Evolutionary conservation across 1,140 invertebrate genomes (phyloP), one percentile per base, ranked within the genome.

Genomic region (Episyrphus balteatus): DNA sequence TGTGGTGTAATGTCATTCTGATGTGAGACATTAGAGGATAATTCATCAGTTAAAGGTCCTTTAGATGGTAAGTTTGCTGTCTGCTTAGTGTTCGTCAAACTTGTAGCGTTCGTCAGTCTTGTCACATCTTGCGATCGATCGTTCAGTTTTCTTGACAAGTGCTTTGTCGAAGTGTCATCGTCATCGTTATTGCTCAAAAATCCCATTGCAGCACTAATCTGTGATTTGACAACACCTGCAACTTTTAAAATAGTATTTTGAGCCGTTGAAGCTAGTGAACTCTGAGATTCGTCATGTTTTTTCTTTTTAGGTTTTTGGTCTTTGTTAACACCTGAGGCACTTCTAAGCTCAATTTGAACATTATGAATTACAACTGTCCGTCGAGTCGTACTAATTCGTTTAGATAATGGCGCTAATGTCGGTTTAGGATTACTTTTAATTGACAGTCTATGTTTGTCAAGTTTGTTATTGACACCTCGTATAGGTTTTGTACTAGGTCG

Each of bases 351-450:
- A 18, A 66, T 53, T 14, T 64, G 58, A 9, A 67, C 53, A 46
- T 67, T 66, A 42, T 66, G 65, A 5, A 66, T 61, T 13, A 66
- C 43, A 9, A 62, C 61, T 10, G 54, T 62, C 7, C 58, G 46
- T 42, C 54, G 57, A 14, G 51, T 40, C 5, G 37, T 40, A 8
- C 21, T 26, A 26, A 26, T 26, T 26, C 21, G 3, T 26, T 26
- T 26, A 3, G 21, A 26, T 26, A 8, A 3, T 5, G 21, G 8
- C 17, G 48, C 3, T 34, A 26, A 2, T 49, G 55, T 31, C 56
- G 52, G 26, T 57, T 39, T 13, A 34, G 33, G 11, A 40, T 60
- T 7, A 55, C 51, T n/a, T 44, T 56, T 54, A 13, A 57, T 52
- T 44, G 61, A 63, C 0, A 54, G 51, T 2, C 54, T 53, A 14